Evolutionary conservation across 2,113 vertebrate genomes (phyloP), one percentile per base, ranked within the genome.

Genomic region (Pelecanoides urinatrix): DNA sequence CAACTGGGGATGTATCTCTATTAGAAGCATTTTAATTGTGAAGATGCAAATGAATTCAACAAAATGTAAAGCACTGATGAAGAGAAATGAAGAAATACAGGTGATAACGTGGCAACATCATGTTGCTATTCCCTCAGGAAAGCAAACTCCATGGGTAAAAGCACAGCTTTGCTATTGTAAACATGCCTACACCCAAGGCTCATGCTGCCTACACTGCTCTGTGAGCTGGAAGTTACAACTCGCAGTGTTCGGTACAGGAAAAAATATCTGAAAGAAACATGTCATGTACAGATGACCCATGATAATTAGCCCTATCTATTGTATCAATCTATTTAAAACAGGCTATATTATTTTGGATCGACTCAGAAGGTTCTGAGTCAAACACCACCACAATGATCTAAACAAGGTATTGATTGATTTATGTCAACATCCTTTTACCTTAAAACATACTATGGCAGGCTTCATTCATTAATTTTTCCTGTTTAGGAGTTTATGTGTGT

Each of bases 331-430:
- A 56, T 73, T 78, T 92, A 27, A 88, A 95, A 62, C 50, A 76
- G 38, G 14, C 23, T 77, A 44, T 25, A 36, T 82, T 67, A 26
- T 70, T 86, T 77, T 61, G 56, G 56, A 92, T 78, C 14, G 5
- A 45, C 52, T 79, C 63, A 73, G 61, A 82, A 86, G 38, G 45
- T 73, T 92, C 62, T 53, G 58, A 86, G 82, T 79, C 62, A 75
- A 96, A 70, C 18, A 89, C 16, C 22, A 77, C 25, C 67, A 62
- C 62, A 73, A 27, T 14, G 58, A 92, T 85, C 81, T 95, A 90
- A 95, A 91, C 66, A 53, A 90, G 45, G 62, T 76, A 85, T 76
- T 85, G 94, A 94, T 44, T 87, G 91, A 95, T 87, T 91, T 21
- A 94, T 38, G 58, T 66, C 63, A 83, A 80, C 68, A 71, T 32